These are phyloP conservation scores for Etheostoma spectabile DNA, from an alignment of 2,113 vertebrate genomes.

Conservation along the genomic window DNA sequence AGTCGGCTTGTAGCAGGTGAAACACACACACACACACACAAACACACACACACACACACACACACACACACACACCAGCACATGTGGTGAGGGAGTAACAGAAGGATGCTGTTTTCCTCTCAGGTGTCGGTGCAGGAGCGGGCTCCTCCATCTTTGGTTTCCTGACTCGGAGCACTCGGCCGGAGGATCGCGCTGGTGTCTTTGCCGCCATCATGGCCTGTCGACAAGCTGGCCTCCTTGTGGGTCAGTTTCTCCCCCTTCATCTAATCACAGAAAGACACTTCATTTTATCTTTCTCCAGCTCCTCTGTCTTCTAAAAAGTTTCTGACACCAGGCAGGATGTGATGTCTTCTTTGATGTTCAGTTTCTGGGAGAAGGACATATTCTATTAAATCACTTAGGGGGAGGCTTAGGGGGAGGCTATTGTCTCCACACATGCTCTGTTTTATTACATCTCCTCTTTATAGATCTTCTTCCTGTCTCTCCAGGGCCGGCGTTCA, in stretches of 20 bases:
- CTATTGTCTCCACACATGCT: slow-evolving; percentile 41
- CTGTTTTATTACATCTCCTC: slow-evolving; percentile 39
- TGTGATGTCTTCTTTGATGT: slow-evolving; percentile 53
- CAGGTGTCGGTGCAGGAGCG: slow-evolving; percentile 87
- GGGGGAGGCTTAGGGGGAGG: slow-evolving; percentile 43
- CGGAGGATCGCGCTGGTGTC: slow-evolving; percentile 84
- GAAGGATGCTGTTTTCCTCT: slow-evolving; percentile 13
- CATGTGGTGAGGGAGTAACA: not conserved
- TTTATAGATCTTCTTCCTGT: slow-evolving; percentile 64
- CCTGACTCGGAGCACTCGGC: slow-evolving; percentile 82
- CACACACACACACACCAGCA: too few species aligned
- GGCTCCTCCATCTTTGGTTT: slow-evolving; percentile 89
- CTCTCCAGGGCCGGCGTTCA: slow-evolving; percentile 88
- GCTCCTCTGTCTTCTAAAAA: slow-evolving; percentile 27
- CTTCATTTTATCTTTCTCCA: slow-evolving; percentile 37
- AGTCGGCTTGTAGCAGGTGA: slow-evolving; percentile 89
- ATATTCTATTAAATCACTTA: slow-evolving; percentile 46
- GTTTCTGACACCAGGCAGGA: slow-evolving; percentile 1
- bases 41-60: too few species aligned
- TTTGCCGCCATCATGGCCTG: slow-evolving; percentile 89
- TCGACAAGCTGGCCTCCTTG: slow-evolving; percentile 87
- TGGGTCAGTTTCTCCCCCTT: slow-evolving; percentile 79
- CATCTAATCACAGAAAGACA: slow-evolving; percentile 7
- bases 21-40: not conserved
- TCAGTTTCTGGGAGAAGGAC: slow-evolving; percentile 37